Percentiles rank a stretch among this genome's conserved stretches.
These are phyloP conservation scores for Temnothorax rugatulus DNA, from an alignment of 2,888 invertebrate genomes.

Conservation along the genomic window DNA sequence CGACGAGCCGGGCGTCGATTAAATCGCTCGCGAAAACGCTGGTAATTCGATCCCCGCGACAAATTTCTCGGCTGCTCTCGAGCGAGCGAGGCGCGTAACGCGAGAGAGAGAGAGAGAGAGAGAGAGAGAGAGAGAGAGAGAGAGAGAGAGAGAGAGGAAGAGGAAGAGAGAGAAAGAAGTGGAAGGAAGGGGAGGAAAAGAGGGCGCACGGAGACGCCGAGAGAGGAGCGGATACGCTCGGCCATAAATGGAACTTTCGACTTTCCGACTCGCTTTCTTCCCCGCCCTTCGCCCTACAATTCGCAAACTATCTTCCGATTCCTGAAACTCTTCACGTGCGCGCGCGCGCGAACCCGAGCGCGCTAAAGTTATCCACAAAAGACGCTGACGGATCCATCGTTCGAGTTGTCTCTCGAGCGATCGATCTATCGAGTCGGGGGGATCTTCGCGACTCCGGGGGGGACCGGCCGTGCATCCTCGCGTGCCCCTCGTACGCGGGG, in stretches of 20 bases:
- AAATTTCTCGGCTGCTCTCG: neutral
- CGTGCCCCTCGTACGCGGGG: neutral
- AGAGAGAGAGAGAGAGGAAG: neutral
- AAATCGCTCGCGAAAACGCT: neutral
- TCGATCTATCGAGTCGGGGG: slow-evolving; percentile 27
- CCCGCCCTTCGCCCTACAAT: neutral
- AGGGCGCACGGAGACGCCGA: neutral
- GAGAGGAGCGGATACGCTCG: neutral
- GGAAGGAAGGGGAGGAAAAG: neutral
- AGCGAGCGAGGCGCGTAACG: neutral
- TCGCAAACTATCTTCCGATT: neutral
- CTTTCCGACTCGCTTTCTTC: neutral
- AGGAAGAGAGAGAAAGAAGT: neutral
- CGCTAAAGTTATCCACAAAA: slow-evolving; percentile 32
- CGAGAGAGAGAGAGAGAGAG: neutral
- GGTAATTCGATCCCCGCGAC: neutral
- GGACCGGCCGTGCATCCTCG: neutral
- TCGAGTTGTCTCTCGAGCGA: slow-evolving; percentile 43
- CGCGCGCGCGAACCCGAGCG: neutral
- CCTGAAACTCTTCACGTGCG: neutral
- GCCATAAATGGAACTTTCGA: slow-evolving; percentile 46
- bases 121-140: too few relatives aligned
- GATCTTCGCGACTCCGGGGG: neutral
- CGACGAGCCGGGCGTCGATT: neutral
- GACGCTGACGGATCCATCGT: slow-evolving; percentile 39